Evolutionary conservation across 1,140 invertebrate genomes (phyloP).

Genomic region (Nautilus pompilius): DNA sequence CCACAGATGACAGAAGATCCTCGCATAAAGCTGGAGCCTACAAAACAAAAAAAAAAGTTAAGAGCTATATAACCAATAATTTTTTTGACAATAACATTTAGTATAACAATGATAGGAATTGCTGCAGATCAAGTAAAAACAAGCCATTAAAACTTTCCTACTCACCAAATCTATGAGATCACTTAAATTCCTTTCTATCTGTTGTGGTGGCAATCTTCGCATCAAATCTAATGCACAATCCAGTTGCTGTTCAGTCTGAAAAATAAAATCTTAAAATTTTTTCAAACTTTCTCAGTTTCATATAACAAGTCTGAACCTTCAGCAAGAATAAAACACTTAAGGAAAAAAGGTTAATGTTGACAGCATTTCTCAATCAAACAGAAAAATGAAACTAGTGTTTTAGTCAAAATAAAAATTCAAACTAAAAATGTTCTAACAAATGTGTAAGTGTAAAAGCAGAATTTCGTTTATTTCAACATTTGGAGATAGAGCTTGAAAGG

Average conservation of each 20-base stretch:
- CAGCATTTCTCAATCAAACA: too few species aligned
- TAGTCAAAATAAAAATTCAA: too few species aligned
- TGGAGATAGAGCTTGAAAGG: too few species aligned
- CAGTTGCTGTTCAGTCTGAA: slow-evolving; percentile 92
- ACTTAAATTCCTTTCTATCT: slow-evolving; percentile 97
- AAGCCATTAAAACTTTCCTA: slow-evolving; percentile 3
- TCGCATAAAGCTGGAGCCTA: slow-evolving; percentile 90
- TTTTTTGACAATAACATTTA: neutral
- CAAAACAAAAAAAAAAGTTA: neutral
- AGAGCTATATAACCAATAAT: neutral
- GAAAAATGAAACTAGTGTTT: too few species aligned
- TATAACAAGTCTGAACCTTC: too few species aligned
- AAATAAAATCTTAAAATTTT: too few species aligned
- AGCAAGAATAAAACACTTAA: too few species aligned
- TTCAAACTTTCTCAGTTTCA: too few species aligned
- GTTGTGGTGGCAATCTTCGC: slow-evolving; percentile 96
- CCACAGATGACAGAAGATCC: slow-evolving; percentile 94
- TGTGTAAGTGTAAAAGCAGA: too few species aligned
- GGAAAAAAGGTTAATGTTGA: too few species aligned
- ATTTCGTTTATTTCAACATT: too few species aligned
- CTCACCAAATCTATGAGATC: slow-evolving; percentile 88
- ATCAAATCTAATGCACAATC: slow-evolving; percentile 98
- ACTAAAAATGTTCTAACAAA: too few species aligned
- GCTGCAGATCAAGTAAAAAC: neutral
- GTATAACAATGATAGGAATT: neutral